Conservation (phyloP, 2,797 vertebrate species). For the Poecilia picta region DNA sequence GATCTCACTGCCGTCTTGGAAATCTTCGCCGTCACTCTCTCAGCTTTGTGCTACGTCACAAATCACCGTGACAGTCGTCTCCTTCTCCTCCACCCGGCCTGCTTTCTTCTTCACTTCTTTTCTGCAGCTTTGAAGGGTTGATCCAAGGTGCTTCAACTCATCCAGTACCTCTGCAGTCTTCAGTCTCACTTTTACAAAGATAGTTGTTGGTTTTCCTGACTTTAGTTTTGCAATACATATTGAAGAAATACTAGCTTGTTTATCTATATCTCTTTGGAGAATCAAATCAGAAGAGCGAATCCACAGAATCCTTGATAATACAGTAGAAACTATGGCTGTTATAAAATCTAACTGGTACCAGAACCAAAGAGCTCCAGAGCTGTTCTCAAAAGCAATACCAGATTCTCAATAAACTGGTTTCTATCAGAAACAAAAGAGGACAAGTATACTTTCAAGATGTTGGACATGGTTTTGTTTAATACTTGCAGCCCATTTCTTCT, state of each 20-base stretch:
- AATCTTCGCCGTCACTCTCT: not conserved
- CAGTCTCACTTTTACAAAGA: not conserved
- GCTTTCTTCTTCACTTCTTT: conserved; percentile 6
- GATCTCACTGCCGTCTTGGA: not conserved
- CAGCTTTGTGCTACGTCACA: not conserved
- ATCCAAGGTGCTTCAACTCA: not conserved
- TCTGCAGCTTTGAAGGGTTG: not conserved
- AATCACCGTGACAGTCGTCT: not conserved
- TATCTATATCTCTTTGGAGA: not conserved
- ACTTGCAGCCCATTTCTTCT: not conserved
- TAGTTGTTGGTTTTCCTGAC: not conserved
- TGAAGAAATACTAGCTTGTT: not conserved
- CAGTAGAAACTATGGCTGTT: not conserved
- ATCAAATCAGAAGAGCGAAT: not conserved
- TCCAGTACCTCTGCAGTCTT: not conserved
- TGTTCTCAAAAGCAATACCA: not conserved
- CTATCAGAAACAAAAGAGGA: not conserved
- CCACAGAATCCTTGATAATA: not conserved
- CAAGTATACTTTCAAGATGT: not conserved
- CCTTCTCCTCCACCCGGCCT: not conserved
- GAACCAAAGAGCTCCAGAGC: not conserved
- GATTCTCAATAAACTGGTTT: not conserved
- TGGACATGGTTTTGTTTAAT: not conserved
- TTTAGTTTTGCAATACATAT: not conserved
- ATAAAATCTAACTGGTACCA: not conserved